Evolutionary conservation across 30 jellyfish, hydroid and myxozoan genomes (phyloP).

Genomic region (Aurelia sp.): DNA sequence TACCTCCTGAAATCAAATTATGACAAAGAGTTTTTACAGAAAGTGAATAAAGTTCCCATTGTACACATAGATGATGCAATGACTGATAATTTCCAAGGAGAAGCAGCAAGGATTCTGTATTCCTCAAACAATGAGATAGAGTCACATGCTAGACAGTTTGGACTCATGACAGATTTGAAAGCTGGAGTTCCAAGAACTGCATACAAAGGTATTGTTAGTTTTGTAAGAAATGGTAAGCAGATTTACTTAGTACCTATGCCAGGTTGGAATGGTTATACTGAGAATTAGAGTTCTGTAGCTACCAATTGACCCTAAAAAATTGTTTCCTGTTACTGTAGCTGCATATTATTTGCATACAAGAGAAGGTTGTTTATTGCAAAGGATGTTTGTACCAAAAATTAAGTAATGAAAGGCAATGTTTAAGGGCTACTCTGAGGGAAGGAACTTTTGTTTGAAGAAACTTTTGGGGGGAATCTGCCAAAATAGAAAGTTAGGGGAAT

Average conservation of each 20-base stretch:
- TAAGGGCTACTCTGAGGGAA: too few species aligned
- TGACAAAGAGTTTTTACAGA: constrained; percentile 66
- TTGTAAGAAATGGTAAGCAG: constrained; percentile 56
- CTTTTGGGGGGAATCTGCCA: too few species aligned
- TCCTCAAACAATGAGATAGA: constrained; percentile 68
- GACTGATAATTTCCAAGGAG: constrained; percentile 43
- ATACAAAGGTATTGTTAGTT: constrained; percentile 87
- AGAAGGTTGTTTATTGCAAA: too few species aligned
- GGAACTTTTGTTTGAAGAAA: too few species aligned
- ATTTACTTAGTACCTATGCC: constrained; percentile 79
- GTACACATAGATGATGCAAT: constrained; percentile 50
- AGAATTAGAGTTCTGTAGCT: constrained; percentile 10
- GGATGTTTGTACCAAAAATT: too few species aligned
- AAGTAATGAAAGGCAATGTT: too few species aligned
- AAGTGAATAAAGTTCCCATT: constrained; percentile 69
- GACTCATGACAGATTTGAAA: constrained; percentile 92
- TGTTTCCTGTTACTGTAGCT: too few species aligned
- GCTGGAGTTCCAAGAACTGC: constrained; percentile 99
- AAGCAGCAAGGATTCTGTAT: constrained; percentile 77
- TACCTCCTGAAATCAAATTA: constrained; percentile 82
- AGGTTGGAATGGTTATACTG: constrained; percentile 91
- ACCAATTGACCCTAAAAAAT: too few species aligned
- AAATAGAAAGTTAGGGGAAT: too few species aligned
- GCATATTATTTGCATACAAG: too few species aligned
- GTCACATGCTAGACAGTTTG: constrained; percentile 71